These are phyloP conservation scores for Diadophis punctatus DNA, from an alignment of 2,113 vertebrate genomes.

Conservation along the genomic window DNA sequence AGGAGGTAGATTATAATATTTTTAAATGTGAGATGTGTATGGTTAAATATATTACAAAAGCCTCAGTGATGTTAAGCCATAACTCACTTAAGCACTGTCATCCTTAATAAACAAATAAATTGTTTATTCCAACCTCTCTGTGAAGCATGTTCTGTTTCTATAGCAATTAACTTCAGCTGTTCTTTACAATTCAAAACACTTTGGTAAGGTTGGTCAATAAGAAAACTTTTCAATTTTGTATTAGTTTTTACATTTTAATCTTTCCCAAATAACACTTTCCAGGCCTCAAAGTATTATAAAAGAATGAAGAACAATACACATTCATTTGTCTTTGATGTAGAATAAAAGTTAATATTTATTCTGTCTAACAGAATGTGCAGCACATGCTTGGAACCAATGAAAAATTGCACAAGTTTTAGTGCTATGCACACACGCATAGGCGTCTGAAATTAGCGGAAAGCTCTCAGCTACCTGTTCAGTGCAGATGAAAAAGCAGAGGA, in stretches of 20 bases:
- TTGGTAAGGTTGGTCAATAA: constrained; percentile 57
- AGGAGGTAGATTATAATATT: constrained; percentile 32
- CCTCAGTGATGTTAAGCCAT: constrained; percentile 39
- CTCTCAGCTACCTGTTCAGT: neutral
- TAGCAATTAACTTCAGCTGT: constrained; percentile 48
- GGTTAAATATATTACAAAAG: constrained; percentile 42
- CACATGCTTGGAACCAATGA: constrained; percentile 41
- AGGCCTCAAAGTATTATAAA: constrained; percentile 57
- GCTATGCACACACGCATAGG: neutral
- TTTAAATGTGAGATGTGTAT: constrained; percentile 27
- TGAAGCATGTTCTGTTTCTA: constrained; percentile 45
- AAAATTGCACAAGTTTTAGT: neutral
- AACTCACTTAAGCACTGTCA: constrained; percentile 43
- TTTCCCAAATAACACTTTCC: constrained; percentile 59
- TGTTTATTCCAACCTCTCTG: constrained; percentile 54
- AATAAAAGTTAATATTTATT: constrained; percentile 54
- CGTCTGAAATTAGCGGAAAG: neutral
- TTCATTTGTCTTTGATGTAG: constrained; percentile 57
- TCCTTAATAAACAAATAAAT: constrained; percentile 52
- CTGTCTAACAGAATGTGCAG: constrained; percentile 46
- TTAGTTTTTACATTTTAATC: constrained; percentile 41
- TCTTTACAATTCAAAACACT: constrained; percentile 50
- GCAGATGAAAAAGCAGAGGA: neutral
- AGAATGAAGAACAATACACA: constrained; percentile 57
- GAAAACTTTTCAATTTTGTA: constrained; percentile 57